Base-by-base conservation (phyloP, 1,140 invertebrate genomes). In the Pseudoatta argentina region DNA sequence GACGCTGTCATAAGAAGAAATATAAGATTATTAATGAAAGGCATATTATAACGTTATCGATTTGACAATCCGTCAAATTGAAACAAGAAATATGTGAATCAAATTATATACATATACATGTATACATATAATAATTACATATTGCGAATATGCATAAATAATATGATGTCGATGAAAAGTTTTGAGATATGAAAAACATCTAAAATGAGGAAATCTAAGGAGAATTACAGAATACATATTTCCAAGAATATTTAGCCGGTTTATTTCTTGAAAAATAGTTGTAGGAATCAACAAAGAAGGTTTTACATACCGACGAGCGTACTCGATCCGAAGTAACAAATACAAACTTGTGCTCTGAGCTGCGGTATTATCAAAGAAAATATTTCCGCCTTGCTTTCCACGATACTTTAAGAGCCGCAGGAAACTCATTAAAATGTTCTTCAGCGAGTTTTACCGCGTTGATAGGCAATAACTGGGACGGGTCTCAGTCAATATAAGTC, bases 361-460 rank as follows among this genome's bases (percentile, higher is more conserved):
- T 73, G 16, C 7, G n/a, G 8, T 83, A 8, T 61, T 39, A 39
- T 14, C 53, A 24, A 59, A 12, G 39, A 61, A 61, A 61, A 75
- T 14, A 34, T 61, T 73, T 73, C 39, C 18, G 18, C 30, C 8
- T 73, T n/a, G 67, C 55, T 72, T 61, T 34, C 18, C 34, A 24
- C 34, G 18, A 8, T 63, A 21, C 24, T 75, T 61, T 14, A n/a
- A 51, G 8, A 51, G 12, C 59, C 10, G n/a, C 18, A 39, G n/a
- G 66, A 59, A 61, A 75, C 55, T 59, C 53, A 44, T 73, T 83
- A 83, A 83, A 83, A 57, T 72, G 27, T 73, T 48, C 67, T 82
- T 61, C 67, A 21, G 16, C 39, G 14, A 63, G n/a, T 75, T 61
- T 61, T 6, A n/a, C 34, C 34, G 69, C 24, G 16, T 73, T 48